Conservation (phyloP, 2,888 invertebrate genomes). For the Brachyptera risi region DNA sequence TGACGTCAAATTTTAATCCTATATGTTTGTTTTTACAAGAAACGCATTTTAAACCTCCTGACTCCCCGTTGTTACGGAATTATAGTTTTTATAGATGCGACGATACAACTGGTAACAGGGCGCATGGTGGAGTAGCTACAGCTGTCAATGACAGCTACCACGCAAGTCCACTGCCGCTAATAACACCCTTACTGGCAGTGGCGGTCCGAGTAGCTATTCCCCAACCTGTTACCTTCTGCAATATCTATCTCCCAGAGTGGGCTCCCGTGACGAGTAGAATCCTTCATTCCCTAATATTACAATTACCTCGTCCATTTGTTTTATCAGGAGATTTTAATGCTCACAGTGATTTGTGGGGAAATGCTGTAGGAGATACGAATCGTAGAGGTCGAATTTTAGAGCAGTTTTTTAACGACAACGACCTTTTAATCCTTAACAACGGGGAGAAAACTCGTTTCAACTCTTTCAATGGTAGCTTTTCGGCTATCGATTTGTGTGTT, state of each 20-base stretch:
- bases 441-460: conserved; percentile 3
- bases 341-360: conserved; percentile 9
- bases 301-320: not conserved
- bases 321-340: conserved; percentile 10
- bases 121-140: conserved; percentile 6
- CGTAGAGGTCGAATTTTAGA: conserved; percentile 14
- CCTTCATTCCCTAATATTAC: not conserved
- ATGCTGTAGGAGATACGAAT: not conserved
- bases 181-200: conserved; percentile 6
- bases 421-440: not conserved
- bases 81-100: not conserved
- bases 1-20: conserved; percentile 6
- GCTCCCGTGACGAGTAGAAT: not conserved
- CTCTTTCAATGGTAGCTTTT: not conserved
- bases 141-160: not conserved
- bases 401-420: conserved; percentile 5
- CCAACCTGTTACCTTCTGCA: not conserved
- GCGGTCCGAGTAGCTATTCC: conserved; percentile 5
- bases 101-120: conserved; percentile 2
- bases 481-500: not conserved
- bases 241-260: not conserved
- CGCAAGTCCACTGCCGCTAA: not conserved
- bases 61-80: not conserved
- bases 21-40: conserved; percentile 7
- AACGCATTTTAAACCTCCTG: conserved; percentile 10